Evolutionary conservation across 2,888 invertebrate genomes (phyloP).

Genomic region (Automeris io): DNA sequence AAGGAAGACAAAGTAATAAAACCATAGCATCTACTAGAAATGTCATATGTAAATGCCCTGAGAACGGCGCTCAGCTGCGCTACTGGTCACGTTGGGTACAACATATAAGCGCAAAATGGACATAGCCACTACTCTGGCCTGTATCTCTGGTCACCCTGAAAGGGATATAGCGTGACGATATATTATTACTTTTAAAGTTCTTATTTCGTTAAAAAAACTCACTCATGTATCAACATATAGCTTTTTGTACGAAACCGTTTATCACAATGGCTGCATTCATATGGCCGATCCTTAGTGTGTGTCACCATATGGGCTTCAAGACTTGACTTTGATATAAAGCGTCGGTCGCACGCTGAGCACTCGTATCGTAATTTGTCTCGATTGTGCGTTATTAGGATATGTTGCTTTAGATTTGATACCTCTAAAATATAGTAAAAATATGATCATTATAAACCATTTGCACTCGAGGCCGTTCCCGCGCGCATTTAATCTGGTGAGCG

Average conservation of each 20-base stretch:
- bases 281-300: constrained; percentile 51
- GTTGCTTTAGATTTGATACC: constrained; percentile 34
- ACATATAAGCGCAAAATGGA: too few relatives aligned
- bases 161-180: too few relatives aligned
- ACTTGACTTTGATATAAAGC: constrained; percentile 37
- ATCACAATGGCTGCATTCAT: constrained; percentile 46
- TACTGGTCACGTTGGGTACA: too few relatives aligned
- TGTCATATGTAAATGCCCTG: too few relatives aligned
- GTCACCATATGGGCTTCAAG: constrained; percentile 39
- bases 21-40: too few relatives aligned
- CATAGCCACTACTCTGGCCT: too few relatives aligned
- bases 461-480: too few relatives aligned
- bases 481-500: background rate
- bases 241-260: constrained; percentile 43
- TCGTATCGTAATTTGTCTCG: constrained; percentile 26
- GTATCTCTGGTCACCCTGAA: too few relatives aligned
- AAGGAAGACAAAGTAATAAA: too few relatives aligned
- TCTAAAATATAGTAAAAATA: constrained; percentile 25
- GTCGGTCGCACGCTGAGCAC: constrained; percentile 45
- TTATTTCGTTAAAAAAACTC: constrained; percentile 17
- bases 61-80: too few relatives aligned
- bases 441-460: background rate
- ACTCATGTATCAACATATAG: constrained; percentile 44
- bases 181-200: background rate
- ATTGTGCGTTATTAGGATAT: constrained; percentile 37